Evolutionary conservation across 2,888 invertebrate genomes (phyloP).

Genomic region (Alloscopus bannaensis): DNA sequence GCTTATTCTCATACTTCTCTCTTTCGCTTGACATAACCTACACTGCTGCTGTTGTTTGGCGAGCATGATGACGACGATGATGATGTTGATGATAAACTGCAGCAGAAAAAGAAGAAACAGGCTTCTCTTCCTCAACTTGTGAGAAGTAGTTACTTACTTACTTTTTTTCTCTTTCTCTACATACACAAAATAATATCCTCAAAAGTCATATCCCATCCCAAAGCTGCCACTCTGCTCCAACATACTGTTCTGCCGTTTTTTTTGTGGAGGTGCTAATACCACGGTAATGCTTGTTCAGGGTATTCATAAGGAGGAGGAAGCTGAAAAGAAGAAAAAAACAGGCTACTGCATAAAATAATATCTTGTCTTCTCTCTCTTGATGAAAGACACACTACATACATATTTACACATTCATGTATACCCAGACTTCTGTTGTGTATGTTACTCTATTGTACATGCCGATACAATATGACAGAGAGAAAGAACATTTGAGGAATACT

Average conservation of each 20-base stretch:
- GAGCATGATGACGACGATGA: too few species aligned
- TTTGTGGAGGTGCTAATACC: constrained; percentile 3
- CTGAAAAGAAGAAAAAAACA: background rate
- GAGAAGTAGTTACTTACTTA: too few species aligned
- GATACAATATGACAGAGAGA: too few species aligned
- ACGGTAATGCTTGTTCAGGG: background rate
- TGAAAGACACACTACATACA: constrained; percentile 9
- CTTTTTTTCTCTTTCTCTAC: too few species aligned
- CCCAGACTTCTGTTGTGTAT: background rate
- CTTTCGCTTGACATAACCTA: too few species aligned
- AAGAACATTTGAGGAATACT: background rate
- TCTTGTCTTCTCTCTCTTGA: constrained; percentile 12
- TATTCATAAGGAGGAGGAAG: constrained; percentile 1
- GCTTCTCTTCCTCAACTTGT: too few species aligned
- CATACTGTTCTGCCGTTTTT: background rate
- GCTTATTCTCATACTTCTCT: constrained; percentile 9
- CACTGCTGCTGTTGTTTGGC: constrained; percentile 10
- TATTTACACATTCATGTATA: background rate
- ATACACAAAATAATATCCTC: background rate
- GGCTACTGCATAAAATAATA: constrained; percentile 1
- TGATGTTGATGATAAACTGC: constrained; percentile 22
- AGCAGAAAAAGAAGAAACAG: constrained; percentile 16
- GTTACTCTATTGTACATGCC: too few species aligned
- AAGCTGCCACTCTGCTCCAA: background rate
- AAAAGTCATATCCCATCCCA: background rate